phyloP scores from a whole-genome alignment of 2,888 invertebrate genomes.

The Amiota mariae region DNA sequence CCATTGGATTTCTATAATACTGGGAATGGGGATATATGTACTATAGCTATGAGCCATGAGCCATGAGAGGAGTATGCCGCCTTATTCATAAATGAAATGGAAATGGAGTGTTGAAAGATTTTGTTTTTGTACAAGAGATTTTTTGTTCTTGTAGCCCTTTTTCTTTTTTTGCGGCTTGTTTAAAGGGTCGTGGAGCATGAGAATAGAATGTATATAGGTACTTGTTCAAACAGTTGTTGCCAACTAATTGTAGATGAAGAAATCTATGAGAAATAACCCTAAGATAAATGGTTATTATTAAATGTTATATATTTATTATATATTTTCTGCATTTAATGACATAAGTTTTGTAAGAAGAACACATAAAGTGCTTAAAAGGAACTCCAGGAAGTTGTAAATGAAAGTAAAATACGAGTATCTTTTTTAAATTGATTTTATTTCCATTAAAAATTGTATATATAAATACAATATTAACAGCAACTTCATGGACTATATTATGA shows the following conservation, averaged over 20 bases:
- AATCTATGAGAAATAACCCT: background rate
- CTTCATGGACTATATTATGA: no score
- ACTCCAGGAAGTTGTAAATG: background rate
- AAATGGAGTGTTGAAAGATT: conserved; percentile 24
- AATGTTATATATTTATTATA: no score
- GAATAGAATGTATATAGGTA: background rate
- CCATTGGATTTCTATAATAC: no score
- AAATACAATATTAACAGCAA: no score
- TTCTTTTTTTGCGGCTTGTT: background rate
- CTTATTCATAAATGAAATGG: conserved; percentile 17
- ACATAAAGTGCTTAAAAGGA: background rate
- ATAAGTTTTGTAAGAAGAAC: background rate
- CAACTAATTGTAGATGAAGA: background rate
- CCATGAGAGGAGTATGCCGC: background rate
- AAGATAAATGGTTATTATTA: no score
- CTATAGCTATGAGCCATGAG: no score
- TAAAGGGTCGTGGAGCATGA: background rate
- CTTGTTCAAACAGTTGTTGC: conserved; percentile 23
- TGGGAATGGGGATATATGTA: no score
- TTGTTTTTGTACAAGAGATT: background rate
- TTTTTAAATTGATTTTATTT: no score
- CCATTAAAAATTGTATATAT: no score
- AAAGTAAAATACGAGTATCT: no score
- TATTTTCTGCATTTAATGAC: background rate
- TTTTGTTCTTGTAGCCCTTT: conserved; percentile 14